A percentile compares a stretch with the other conserved stretches of the same genome.
These are phyloP conservation scores for Cydia pomonella DNA, from an alignment of 1,140 invertebrate genomes.

Conservation along the genomic window DNA sequence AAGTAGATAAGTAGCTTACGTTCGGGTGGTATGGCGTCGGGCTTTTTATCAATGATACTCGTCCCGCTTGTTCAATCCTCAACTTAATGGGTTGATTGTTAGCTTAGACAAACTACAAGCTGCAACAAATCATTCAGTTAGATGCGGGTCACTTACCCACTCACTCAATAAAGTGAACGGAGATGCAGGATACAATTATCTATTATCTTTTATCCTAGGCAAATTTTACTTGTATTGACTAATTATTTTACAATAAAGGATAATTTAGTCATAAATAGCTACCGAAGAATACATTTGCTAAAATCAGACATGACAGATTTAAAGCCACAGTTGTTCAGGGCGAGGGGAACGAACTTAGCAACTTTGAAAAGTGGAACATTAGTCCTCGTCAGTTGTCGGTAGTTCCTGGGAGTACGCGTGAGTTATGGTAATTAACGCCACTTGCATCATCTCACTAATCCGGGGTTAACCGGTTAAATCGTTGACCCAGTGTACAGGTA, in stretches of 20 bases:
- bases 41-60: constrained; percentile 8
- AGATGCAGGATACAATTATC: not conserved
- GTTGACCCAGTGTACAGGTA: too few relatives aligned
- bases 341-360: not conserved
- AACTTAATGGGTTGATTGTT: constrained; percentile 16
- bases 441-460: too few relatives aligned
- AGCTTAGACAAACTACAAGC: not conserved
- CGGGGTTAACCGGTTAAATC: too few relatives aligned
- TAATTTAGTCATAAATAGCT: not conserved
- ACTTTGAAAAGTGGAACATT: constrained; percentile 9
- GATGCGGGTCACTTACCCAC: constrained; percentile 17
- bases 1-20: too few relatives aligned
- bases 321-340: not conserved
- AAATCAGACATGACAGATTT: not conserved
- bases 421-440: too few relatives aligned
- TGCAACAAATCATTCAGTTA: constrained; percentile 11
- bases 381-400: not conserved
- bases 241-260: not conserved
- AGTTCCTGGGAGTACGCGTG: not conserved
- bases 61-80: not conserved
- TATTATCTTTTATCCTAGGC: not conserved
- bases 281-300: not conserved
- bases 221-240: not conserved
- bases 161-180: constrained; percentile 11
- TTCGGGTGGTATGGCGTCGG: not conserved